Evolutionary conservation across 1,140 invertebrate species (phyloP).

Genomic region (Phthorimaea operculella): DNA sequence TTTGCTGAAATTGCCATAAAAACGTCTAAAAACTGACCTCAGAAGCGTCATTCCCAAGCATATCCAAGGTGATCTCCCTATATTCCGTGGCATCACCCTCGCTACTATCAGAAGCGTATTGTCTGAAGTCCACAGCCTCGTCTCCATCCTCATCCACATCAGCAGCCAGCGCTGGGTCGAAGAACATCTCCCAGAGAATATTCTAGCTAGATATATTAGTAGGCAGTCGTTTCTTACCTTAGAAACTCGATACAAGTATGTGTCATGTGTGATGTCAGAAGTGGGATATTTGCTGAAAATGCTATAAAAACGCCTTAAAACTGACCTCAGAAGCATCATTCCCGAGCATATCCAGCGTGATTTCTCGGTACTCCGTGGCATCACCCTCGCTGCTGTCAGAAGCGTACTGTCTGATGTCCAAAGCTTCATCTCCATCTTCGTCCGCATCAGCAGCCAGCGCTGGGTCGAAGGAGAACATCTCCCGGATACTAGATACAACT

Average conservation of each 20-base stretch:
- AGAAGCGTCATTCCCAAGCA: too few relatives aligned
- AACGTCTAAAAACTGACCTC: too few relatives aligned
- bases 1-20: too few relatives aligned
- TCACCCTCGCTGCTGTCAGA: conserved; percentile 76
- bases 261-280: too few relatives aligned
- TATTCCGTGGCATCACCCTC: conserved; percentile 60
- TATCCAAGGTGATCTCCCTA: too few relatives aligned
- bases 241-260: too few relatives aligned
- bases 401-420: conserved; percentile 71
- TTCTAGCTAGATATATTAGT: too few relatives aligned
- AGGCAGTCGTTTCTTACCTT: too few relatives aligned
- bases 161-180: conserved; percentile 89
- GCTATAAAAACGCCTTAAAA: not conserved
- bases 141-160: conserved; percentile 83
- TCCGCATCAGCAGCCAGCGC: conserved; percentile 83
- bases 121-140: conserved; percentile 83
- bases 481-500: too few relatives aligned
- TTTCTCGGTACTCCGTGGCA: conserved; percentile 75
- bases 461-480: conserved; percentile 99
- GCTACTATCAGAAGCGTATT: conserved; percentile 77
- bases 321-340: conserved; percentile 78
- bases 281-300: too few relatives aligned
- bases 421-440: conserved; percentile 82
- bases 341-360: conserved; percentile 76
- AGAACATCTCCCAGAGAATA: too few relatives aligned